Conservation (phyloP, 2,797 vertebrate genomes). For the Triplophysa bombifrons region DNA sequence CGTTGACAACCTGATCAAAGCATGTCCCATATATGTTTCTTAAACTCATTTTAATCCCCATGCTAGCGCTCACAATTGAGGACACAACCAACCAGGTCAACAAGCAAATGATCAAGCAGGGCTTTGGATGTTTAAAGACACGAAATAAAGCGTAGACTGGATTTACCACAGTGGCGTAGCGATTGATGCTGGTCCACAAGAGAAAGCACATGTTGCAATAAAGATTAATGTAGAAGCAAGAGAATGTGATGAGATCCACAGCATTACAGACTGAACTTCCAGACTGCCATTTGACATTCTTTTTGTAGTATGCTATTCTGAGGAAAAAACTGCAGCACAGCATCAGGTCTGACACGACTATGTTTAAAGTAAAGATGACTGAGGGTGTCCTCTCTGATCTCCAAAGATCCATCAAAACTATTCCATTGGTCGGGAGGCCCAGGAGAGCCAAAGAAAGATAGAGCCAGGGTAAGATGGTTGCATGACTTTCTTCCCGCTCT, state of each 20-base stretch:
- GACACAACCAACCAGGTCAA: slow-evolving; percentile 43
- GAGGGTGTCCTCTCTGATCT: slow-evolving; percentile 47
- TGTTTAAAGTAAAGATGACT: slow-evolving; percentile 54
- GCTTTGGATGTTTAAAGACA: slow-evolving; percentile 30
- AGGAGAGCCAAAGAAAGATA: slow-evolving; percentile 50
- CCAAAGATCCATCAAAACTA: slow-evolving; percentile 46
- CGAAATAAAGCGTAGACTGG: slow-evolving; percentile 23
- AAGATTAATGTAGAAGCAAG: slow-evolving; percentile 56
- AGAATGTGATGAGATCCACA: slow-evolving; percentile 7
- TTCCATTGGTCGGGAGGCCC: slow-evolving; percentile 53
- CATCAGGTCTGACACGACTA: slow-evolving; percentile 53
- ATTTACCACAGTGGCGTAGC: slow-evolving; percentile 52
- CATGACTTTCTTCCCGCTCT: background rate
- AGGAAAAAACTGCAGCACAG: slow-evolving; percentile 56
- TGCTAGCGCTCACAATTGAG: background rate
- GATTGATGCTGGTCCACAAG: slow-evolving; percentile 57
- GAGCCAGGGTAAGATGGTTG: slow-evolving; percentile 46
- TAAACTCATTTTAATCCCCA: background rate
- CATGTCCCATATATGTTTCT: slow-evolving; percentile 9
- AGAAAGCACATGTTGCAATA: slow-evolving; percentile 58
- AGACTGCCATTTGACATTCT: slow-evolving; percentile 6
- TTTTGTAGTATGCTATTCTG: slow-evolving; percentile 33
- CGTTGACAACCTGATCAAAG: slow-evolving; percentile 46
- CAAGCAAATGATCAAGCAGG: slow-evolving; percentile 41
- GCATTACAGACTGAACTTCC: slow-evolving; percentile 8